Percentiles rank a stretch among this genome's conserved stretches.
These are phyloP conservation scores for Drosophila phalerata DNA, from an alignment of 2,888 invertebrate genomes.

Conservation along the genomic window DNA sequence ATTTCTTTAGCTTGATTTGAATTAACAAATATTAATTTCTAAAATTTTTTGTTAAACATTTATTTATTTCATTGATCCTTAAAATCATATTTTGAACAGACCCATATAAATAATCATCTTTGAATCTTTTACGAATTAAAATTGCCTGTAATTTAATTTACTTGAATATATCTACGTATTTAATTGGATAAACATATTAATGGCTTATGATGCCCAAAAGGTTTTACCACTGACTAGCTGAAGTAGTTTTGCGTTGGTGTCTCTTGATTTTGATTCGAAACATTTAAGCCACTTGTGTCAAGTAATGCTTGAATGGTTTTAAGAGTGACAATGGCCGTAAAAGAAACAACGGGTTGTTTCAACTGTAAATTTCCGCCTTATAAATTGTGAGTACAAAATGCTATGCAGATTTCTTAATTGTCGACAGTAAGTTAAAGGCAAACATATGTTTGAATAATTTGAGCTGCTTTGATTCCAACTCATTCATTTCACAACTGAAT, in stretches of 20 bases:
- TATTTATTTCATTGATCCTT: no score
- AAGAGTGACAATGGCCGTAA: constrained; percentile 7
- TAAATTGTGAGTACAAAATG: constrained; percentile 42
- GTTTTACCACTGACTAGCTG: neutral
- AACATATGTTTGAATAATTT: constrained; percentile 67
- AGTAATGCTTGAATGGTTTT: constrained; percentile 15
- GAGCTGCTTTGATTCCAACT: constrained; percentile 51
- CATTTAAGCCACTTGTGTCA: neutral
- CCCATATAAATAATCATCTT: no score
- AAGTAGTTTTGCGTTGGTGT: neutral
- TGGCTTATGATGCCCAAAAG: neutral
- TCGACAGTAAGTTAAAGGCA: constrained; percentile 28
- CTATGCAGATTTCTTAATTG: constrained; percentile 69
- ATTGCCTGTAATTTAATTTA: neutral
- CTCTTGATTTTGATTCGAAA: neutral
- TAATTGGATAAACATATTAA: neutral
- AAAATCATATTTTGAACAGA: no score
- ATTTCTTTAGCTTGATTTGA: no score
- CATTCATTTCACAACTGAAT: constrained; percentile 50
- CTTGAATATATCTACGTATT: neutral
- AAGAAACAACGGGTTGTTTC: constrained; percentile 11
- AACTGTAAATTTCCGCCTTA: constrained; percentile 52
- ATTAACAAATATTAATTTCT: no score
- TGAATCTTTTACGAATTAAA: neutral
- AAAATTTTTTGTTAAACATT: no score